These are phyloP conservation scores for Drosophila emarginata DNA, from an alignment of 2,888 invertebrate genomes.

Conservation along the genomic window DNA sequence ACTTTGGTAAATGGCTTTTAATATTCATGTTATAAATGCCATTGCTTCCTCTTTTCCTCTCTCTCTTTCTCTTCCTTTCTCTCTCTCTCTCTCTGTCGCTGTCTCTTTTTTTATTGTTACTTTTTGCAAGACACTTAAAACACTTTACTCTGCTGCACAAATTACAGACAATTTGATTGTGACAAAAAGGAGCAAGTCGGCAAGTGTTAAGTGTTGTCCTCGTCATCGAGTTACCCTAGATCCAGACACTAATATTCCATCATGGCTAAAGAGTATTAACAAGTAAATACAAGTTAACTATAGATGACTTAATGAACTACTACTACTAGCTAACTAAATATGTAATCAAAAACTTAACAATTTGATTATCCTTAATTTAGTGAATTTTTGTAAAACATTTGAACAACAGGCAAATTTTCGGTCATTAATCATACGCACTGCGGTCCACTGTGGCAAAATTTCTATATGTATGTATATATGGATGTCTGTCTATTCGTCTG, in stretches of 20 bases:
- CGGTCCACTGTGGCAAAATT: too few relatives aligned
- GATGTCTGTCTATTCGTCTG: conserved; percentile 23
- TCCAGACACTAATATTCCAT: too few relatives aligned
- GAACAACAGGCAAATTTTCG: neutral
- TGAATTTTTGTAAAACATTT: neutral
- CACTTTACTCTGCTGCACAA: neutral
- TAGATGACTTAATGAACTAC: neutral
- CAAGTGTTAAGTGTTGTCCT: too few relatives aligned
- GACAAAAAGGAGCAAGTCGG: neutral
- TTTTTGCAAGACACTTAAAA: neutral
- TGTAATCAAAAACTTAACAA: neutral
- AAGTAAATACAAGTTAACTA: neutral
- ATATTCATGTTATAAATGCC: conserved; percentile 34
- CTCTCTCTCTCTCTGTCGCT: too few relatives aligned
- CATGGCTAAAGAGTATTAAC: neutral
- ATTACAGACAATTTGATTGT: conserved; percentile 4
- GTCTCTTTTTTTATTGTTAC: too few relatives aligned
- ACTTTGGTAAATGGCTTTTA: conserved; percentile 46
- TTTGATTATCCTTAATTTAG: neutral
- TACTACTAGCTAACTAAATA: neutral
- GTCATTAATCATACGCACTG: conserved; percentile 61
- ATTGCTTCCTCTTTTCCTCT: neutral
- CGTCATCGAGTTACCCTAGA: too few relatives aligned
- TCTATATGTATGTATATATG: too few relatives aligned
- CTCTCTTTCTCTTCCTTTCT: too few relatives aligned